Evolutionary conservation across 2,888 invertebrate species (phyloP), one percentile per base, ranked within the genome.

Genomic region (Lasioglossum villosulum): DNA sequence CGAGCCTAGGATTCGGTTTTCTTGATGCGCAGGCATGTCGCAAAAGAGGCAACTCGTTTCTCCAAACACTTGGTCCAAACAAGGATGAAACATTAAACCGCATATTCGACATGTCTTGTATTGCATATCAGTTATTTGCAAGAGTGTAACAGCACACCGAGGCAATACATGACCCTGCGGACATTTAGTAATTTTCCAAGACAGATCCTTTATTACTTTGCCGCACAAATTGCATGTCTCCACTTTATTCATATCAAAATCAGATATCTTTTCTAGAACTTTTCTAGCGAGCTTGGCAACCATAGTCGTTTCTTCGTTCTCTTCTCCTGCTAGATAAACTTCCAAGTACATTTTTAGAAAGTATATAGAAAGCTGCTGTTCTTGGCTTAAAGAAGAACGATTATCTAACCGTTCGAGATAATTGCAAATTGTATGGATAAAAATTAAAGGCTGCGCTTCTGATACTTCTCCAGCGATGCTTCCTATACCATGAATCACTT

Each of bases 1-100:
- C 19, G 63, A 12, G 16, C 81, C 52, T 1, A 89, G 37, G 3
- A 92, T 75, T 6, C 93, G 87, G 2, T 79, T 77, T 66, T 94
- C 94, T 68, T 92, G 90, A 1, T 91, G 30, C 23, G 90, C 90
- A 39, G 94, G 92, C 42, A 94, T 83, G 78, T 95, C 93, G 56
- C 95, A 95, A 75, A 92, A 95, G 3, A 93, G 84, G 78, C 95
- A 95, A 12, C 86, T 91, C 0, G 93, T 90, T 76, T 93, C 92
- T 5, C 89, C 86, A 16, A 91, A 91, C 34, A 90, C 91, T 12
- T 91, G 79, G 56, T 94, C 93, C 39, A 95, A 84, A 48, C 88
- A 91, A 0, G 93, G 89, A 89, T 95, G 95, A 88, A 93, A 94
- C 2, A 94, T 90, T 87, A 92, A 82, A 8, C 88, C 88, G 81